Base-by-base conservation (phyloP, 2,797 vertebrate species). In the Lophius americanus region DNA sequence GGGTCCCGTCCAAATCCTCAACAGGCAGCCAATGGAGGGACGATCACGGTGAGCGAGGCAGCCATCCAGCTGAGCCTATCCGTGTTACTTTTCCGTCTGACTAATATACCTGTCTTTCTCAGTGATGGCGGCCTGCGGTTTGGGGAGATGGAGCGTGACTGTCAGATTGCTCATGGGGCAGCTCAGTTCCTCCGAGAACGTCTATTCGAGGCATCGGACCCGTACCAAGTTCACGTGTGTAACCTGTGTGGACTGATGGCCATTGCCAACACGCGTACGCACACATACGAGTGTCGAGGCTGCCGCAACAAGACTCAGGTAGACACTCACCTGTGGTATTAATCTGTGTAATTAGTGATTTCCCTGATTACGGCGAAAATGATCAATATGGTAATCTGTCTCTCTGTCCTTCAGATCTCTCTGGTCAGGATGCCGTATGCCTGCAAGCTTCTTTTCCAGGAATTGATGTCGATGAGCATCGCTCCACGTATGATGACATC, bases 391-490 rank as follows among this genome's bases (percentile, higher is more conserved):
- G 36, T 51, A 5, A 10, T 14, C 12, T 7, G 12, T 42, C 6
- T 14, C 7, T n/a, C 42, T 32, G n/a, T 52, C 49, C 11, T 3
- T 46, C 88, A 99, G 98, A 98, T 99, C 71, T 99, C 98, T 8
- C 85, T 99, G 92, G 96, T 99, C 41, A 92, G 97, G 78, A 95
- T 99, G 96, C 98, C 98, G 0, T 99, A 99, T 0, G 98, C 98
- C 41, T 99, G 98, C 89, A 99, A 99, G 78, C 95, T 99, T 9
- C 92, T 99, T 33, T 99, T 99, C 91, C 98, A 99, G 84, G 98
- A 99, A 76, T 81, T 99, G 60, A 98, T 99, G 98, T 99, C 97
- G 0, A 99, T 99, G 98, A 98, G 97, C 73, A 99, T 99, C 12
- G 97, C 98, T 47, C 98, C 98, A 12, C 96, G 98, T 2, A 99